Percentiles rank a stretch among this genome's conserved stretches.
These are phyloP conservation scores for Hyposoter dolosus DNA, from an alignment of 2,888 invertebrate species.

Conservation along the genomic window DNA sequence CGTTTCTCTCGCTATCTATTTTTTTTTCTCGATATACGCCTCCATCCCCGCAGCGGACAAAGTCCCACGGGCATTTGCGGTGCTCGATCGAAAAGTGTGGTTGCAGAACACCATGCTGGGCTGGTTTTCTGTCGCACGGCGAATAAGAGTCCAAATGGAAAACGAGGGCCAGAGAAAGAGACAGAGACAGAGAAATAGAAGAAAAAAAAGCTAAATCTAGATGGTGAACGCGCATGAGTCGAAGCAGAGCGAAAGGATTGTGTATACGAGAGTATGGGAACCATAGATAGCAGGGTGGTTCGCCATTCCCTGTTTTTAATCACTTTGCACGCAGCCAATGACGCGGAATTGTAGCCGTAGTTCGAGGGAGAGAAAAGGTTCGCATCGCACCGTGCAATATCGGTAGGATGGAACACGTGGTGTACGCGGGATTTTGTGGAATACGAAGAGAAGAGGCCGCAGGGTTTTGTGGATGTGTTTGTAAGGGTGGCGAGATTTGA, in stretches of 20 bases:
- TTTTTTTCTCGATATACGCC: background rate
- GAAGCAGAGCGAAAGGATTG: constrained; percentile 8
- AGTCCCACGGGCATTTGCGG: constrained; percentile 79
- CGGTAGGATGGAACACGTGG: constrained; percentile 52
- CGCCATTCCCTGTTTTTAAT: constrained; percentile 78
- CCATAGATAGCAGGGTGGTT: constrained; percentile 70
- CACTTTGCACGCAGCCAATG: constrained; percentile 80
- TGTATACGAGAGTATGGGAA: constrained; percentile 38
- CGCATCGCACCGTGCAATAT: constrained; percentile 51
- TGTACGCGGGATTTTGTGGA: constrained; percentile 48
- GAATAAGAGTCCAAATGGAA: constrained; percentile 58
- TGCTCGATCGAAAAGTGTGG: constrained; percentile 68
- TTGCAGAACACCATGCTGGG: constrained; percentile 59
- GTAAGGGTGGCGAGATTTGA: constrained; percentile 3
- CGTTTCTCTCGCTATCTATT: constrained; percentile 16
- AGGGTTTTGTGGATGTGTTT: constrained; percentile 25
- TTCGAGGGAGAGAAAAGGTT: constrained; percentile 23
- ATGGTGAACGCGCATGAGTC: constrained; percentile 20
- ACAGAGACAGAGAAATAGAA: constrained; percentile 23
- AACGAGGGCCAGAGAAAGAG: constrained; percentile 65
- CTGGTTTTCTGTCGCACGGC: constrained; percentile 37
- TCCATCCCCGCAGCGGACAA: constrained; percentile 67
- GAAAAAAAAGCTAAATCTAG: constrained; percentile 26
- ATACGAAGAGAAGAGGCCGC: constrained; percentile 57
- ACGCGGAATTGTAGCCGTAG: constrained; percentile 70